Percentiles rank a stretch among this genome's conserved stretches.
phyloP scores from a whole-genome alignment of 2,113 vertebrate genomes.

The Callionymus lyra region DNA sequence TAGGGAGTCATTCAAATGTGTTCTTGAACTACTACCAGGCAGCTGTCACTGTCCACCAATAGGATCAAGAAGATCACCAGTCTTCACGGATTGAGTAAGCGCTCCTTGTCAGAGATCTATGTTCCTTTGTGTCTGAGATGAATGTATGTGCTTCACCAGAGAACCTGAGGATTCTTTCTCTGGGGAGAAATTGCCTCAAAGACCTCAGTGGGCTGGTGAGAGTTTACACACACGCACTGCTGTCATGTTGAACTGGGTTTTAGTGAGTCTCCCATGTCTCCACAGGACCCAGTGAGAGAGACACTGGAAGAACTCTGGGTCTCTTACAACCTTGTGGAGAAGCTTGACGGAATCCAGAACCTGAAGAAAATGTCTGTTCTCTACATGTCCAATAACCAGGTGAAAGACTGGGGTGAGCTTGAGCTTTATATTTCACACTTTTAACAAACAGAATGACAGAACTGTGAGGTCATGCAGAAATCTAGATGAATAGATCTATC shows the following conservation, averaged over 20 bases:
- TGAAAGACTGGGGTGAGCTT: slow-evolving; percentile 92
- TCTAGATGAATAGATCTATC: too few species aligned
- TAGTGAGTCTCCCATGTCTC: background rate
- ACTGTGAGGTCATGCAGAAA: too few species aligned
- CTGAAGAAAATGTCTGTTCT: slow-evolving; percentile 90
- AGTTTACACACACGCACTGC: slow-evolving; percentile 1
- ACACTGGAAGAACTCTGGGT: slow-evolving; percentile 92
- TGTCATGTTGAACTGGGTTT: background rate
- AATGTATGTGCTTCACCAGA: slow-evolving; percentile 60
- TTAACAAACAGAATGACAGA: too few species aligned
- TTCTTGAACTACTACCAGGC: slow-evolving; percentile 64
- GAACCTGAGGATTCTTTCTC: slow-evolving; percentile 86
- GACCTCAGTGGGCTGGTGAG: slow-evolving; percentile 87
- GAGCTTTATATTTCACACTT: too few species aligned
- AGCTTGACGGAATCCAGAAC: slow-evolving; percentile 84
- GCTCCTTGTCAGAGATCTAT: background rate
- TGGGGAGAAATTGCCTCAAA: slow-evolving; percentile 96
- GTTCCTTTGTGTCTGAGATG: background rate
- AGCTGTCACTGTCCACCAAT: slow-evolving; percentile 90
- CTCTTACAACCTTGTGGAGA: slow-evolving; percentile 94
- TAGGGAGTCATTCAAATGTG: background rate
- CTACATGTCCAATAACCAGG: slow-evolving; percentile 96
- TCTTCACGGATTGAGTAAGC: slow-evolving; percentile 90
- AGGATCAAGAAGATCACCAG: slow-evolving; percentile 97
- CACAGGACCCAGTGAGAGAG: slow-evolving; percentile 86